phyloP scores from a whole-genome alignment of 1,140 invertebrate genomes.

The Drosophila asahinai region DNA sequence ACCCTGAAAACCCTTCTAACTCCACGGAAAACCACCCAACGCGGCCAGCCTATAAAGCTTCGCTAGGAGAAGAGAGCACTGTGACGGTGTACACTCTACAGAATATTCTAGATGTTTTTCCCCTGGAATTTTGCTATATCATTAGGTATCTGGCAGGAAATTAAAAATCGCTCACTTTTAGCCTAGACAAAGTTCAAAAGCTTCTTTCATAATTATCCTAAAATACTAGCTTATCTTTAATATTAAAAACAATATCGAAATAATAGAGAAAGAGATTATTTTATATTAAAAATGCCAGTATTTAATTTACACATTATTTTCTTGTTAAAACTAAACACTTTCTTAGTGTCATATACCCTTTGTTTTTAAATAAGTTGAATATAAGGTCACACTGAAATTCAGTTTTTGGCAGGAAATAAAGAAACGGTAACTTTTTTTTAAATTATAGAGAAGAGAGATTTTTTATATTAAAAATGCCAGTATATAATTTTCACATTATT shows the following conservation, averaged over 20 bases:
- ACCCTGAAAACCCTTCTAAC: slow-evolving; percentile 9
- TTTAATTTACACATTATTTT: background rate
- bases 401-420: background rate
- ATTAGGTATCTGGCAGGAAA: background rate
- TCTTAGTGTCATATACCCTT: background rate
- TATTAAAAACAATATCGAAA: too few species aligned
- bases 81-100: background rate
- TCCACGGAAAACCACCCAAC: background rate
- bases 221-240: background rate
- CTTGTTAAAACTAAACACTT: background rate
- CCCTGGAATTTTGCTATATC: too few species aligned
- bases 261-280: too few species aligned
- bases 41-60: slow-evolving; percentile 2
- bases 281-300: background rate
- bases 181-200: too few species aligned
- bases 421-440: background rate
- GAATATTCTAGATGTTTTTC: background rate
- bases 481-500: background rate
- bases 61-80: background rate
- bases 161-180: background rate
- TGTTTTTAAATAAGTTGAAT: too few species aligned
- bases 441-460: too few species aligned
- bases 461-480: too few species aligned
- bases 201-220: too few species aligned
- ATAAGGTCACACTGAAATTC: background rate